Percentiles rank a stretch among this genome's conserved stretches.
These are phyloP conservation scores for Heloderma charlesbogerti DNA, from an alignment of 2,113 vertebrate genomes.

Conservation along the genomic window DNA sequence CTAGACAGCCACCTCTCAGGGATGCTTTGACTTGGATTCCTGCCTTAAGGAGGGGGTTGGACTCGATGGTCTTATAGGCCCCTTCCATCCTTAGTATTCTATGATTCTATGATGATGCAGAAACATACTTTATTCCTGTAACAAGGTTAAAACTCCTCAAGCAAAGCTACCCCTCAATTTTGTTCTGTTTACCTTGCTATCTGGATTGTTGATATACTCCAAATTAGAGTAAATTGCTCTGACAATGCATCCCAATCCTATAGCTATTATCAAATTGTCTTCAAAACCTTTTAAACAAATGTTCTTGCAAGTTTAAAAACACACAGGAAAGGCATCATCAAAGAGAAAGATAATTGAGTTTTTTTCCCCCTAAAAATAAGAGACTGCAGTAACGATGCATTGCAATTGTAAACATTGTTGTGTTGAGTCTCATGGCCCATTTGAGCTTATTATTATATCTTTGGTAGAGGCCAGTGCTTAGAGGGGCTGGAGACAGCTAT, in stretches of 20 bases:
- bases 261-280: not conserved
- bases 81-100: too few relatives aligned
- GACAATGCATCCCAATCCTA: not conserved
- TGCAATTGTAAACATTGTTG: too few relatives aligned
- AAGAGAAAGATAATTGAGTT: not conserved
- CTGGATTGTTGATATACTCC: not conserved
- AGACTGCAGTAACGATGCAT: not conserved
- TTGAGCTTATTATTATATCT: too few relatives aligned
- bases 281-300: not conserved
- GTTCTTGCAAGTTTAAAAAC: not conserved
- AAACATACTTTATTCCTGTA: not conserved
- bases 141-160: not conserved
- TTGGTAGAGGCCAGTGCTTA: too few relatives aligned
- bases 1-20: too few relatives aligned
- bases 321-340: not conserved
- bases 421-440: too few relatives aligned
- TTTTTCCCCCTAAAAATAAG: not conserved
- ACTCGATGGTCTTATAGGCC: too few relatives aligned
- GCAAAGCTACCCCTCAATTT: not conserved
- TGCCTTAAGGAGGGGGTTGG: too few relatives aligned
- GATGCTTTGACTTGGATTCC: too few relatives aligned
- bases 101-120: too few relatives aligned
- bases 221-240: not conserved
- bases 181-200: not conserved
- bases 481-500: too few relatives aligned